Conservation (phyloP, 1,140 invertebrate genomes). For the Camponotus floridanus region DNA sequence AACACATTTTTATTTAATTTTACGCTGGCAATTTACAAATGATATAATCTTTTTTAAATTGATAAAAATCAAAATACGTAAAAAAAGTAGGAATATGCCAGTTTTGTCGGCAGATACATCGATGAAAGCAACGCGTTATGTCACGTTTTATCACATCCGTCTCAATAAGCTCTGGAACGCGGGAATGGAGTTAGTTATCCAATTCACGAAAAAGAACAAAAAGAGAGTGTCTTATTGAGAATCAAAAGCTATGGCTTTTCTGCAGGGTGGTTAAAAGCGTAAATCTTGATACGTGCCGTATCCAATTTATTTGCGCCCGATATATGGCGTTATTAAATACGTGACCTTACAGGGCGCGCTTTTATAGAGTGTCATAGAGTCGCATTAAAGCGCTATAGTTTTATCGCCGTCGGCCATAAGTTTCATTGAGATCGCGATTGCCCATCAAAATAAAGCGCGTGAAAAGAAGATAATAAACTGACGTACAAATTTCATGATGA, state of each 20-base stretch:
- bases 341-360: constrained; percentile 60
- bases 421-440: constrained; percentile 53
- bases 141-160: constrained; percentile 40
- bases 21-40: neutral
- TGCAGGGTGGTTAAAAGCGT: constrained; percentile 40
- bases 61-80: neutral
- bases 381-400: constrained; percentile 46
- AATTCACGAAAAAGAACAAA: constrained; percentile 43
- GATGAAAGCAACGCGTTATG: constrained; percentile 16
- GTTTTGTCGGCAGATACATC: neutral
- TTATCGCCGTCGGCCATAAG: constrained; percentile 51
- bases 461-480: constrained; percentile 26
- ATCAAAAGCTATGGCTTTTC: constrained; percentile 42
- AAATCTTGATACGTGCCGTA: constrained; percentile 75
- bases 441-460: constrained; percentile 43
- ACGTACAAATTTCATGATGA: constrained; percentile 31
- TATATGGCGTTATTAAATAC: constrained; percentile 74
- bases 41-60: neutral
- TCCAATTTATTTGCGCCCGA: constrained; percentile 72
- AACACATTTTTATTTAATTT: neutral
- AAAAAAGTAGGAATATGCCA: neutral
- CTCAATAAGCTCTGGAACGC: neutral
- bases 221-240: constrained; percentile 41
- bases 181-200: neutral
- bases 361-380: constrained; percentile 42